Conservation (phyloP, 2,888 invertebrate species). For the Ceramica pisi region DNA sequence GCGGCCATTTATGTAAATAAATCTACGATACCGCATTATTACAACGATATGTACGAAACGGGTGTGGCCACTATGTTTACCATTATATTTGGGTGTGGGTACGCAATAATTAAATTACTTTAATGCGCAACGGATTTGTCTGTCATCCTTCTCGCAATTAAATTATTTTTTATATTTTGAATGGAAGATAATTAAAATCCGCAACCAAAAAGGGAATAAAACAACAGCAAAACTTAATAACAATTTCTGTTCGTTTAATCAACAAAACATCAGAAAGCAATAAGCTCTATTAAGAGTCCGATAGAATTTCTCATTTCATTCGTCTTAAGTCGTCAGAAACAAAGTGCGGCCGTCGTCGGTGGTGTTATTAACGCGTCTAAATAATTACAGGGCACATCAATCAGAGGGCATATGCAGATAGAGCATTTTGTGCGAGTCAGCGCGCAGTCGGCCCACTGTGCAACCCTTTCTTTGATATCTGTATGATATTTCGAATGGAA, state of each 20-base stretch:
- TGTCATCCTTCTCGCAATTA: constrained; percentile 54
- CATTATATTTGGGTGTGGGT: constrained; percentile 84
- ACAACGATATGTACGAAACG: constrained; percentile 84
- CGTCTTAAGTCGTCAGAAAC: constrained; percentile 90
- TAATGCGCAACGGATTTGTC: constrained; percentile 68
- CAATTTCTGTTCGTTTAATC: constrained; percentile 86
- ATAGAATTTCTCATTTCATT: constrained; percentile 90
- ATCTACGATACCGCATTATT: constrained; percentile 87
- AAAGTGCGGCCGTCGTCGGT: constrained; percentile 88
- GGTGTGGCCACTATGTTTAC: constrained; percentile 84
- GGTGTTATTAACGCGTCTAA: constrained; percentile 91
- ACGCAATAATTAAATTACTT: constrained; percentile 76
- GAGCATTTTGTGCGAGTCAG: constrained; percentile 90
- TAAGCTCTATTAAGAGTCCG: constrained; percentile 88
- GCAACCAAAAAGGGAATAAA: constrained; percentile 76
- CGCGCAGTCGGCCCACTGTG: constrained; percentile 86
- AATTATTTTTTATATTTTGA: constrained; percentile 53
- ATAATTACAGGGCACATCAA: constrained; percentile 91
- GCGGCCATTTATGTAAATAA: constrained; percentile 90
- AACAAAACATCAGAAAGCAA: constrained; percentile 89
- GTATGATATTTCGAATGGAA: constrained; percentile 88
- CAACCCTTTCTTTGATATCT: constrained; percentile 90
- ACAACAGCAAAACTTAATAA: constrained; percentile 77
- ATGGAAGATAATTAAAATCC: constrained; percentile 73
- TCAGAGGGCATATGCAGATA: constrained; percentile 90